phyloP scores from a whole-genome alignment of 2,888 invertebrate genomes.

The Syrphus vitripennis region DNA sequence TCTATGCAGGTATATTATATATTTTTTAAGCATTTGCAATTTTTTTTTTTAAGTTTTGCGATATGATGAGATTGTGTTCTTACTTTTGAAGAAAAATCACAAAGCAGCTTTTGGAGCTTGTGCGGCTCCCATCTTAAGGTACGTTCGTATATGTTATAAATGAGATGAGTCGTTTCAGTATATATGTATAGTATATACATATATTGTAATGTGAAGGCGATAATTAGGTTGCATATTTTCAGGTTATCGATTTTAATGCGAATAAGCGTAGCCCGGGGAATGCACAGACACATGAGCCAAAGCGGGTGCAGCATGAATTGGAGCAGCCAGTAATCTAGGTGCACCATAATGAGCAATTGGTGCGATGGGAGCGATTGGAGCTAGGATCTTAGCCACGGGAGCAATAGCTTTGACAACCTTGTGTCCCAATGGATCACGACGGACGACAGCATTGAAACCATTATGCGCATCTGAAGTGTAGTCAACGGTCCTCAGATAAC shows the following conservation, averaged over 20 bases:
- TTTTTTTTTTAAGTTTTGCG: not conserved
- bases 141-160: conserved; percentile 1
- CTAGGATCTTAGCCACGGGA: conserved; percentile 77
- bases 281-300: conserved; percentile 72
- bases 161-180: not conserved
- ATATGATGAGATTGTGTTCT: not conserved
- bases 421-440: conserved; percentile 81
- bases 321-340: conserved; percentile 74
- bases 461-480: conserved; percentile 83
- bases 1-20: not conserved
- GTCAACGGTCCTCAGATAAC: conserved; percentile 82
- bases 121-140: conserved; percentile 13
- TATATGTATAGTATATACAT: too few relatives aligned
- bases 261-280: conserved; percentile 67
- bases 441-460: conserved; percentile 83
- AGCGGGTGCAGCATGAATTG: conserved; percentile 72
- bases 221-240: not conserved
- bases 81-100: not conserved
- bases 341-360: conserved; percentile 75
- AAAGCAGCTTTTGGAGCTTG: not conserved
- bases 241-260: conserved; percentile 59
- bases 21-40: not conserved
- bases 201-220: not conserved
- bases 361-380: conserved; percentile 72
- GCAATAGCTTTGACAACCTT: conserved; percentile 79